Conservation (phyloP, 1,140 invertebrate species). For the Caerostris darwini region DNA sequence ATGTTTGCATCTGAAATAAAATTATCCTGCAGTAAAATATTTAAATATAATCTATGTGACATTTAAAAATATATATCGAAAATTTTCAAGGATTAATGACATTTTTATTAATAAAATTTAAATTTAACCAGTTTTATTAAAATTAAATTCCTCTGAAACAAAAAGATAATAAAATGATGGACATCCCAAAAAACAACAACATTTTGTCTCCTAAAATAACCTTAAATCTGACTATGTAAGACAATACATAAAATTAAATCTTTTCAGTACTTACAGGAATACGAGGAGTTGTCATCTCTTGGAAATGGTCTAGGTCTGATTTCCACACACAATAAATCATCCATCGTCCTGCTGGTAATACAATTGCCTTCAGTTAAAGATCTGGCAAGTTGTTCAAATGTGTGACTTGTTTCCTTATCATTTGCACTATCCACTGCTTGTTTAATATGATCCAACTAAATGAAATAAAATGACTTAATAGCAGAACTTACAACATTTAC, state of each 20-base stretch:
- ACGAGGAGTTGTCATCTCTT: conserved; percentile 25
- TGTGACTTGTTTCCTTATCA: conserved; percentile 77
- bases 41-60: too few relatives aligned
- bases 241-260: neutral
- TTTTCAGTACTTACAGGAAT: conserved; percentile 46
- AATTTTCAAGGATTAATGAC: too few relatives aligned
- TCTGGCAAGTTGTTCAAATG: conserved; percentile 77
- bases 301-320: conserved; percentile 56
- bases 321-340: conserved; percentile 73
- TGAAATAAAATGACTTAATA: conserved; percentile 25
- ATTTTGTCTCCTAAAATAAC: too few relatives aligned
- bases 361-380: conserved; percentile 77
- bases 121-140: too few relatives aligned
- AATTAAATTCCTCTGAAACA: too few relatives aligned
- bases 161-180: neutral
- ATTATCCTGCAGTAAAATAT: too few relatives aligned
- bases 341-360: conserved; percentile 67
- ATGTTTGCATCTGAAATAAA: too few relatives aligned
- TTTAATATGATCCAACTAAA: conserved; percentile 69
- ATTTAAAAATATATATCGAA: too few relatives aligned
- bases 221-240: neutral
- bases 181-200: neutral
- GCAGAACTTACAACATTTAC: too few relatives aligned
- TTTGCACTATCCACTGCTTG: conserved; percentile 73
- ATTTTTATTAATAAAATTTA: too few relatives aligned